Base-by-base conservation (phyloP, 2,888 invertebrate species). In the Odontocolon sp. region DNA sequence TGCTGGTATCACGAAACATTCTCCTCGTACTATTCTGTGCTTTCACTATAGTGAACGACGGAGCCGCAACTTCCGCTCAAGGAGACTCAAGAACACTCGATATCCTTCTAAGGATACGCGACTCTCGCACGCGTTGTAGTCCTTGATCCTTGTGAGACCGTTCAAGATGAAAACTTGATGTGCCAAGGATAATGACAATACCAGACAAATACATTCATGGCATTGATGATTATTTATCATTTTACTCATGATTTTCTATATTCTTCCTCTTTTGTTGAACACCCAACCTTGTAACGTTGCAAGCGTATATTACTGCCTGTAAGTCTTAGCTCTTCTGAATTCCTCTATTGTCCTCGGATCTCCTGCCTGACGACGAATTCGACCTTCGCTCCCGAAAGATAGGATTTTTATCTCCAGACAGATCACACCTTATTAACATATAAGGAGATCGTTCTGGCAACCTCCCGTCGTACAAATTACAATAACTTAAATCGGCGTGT, bases 31-130 rank as follows among this genome's bases (percentile, higher is more conserved):
- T 67, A 8, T 54, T 40, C 69, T 52, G 56, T 42, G 67, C 26
- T 54, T 54, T 63, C 38, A 31, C 54, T 26, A 57, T 36, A 31
- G 26, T 40, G 42, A 66, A 59, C 52, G 52, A 54, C 57, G 42
- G 45, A 75, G 64, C 79, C 64, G 75, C 69, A 75, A 73, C 75
- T 75, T 78, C 71, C 69, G 68, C 64, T 73, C 57, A 63, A 71
- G 73, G 66, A 70, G 75, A 79, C 79, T 80, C 80, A 79, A 80
- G 80, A 79, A 77, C 79, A 79, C 73, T 79, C 77, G 77, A 80
- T 78, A 80, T 70, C 77, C 64, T 67, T 50, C 66, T 63, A 42
- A 38, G 67, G 66, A 69, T 69, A 68, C 70, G 54, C 56, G 68
- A 52, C 47, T 64, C 56, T 56, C 57, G 16, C 72, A 68, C 63